These are phyloP conservation scores for Anableps anableps DNA, from an alignment of 2,797 vertebrate species.

Conservation along the genomic window DNA sequence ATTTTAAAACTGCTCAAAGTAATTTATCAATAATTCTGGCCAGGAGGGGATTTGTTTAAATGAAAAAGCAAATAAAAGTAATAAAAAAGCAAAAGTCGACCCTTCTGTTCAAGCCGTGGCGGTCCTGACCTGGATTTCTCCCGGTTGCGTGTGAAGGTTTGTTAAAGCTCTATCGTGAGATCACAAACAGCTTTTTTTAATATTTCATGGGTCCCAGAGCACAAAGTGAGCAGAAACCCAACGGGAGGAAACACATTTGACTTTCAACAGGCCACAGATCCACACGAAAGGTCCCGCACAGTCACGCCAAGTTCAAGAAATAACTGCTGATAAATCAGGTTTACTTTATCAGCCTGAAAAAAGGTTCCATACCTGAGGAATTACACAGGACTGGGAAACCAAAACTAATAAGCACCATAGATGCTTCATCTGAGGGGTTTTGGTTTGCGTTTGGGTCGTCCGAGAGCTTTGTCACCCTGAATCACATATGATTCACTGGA, in stretches of 20 bases:
- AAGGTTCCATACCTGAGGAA: constrained; percentile 21
- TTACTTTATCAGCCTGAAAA: constrained; percentile 4
- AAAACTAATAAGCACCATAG: constrained; percentile 36
- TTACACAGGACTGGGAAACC: constrained; percentile 18
- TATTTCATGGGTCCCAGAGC: constrained; percentile 87
- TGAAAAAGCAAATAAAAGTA: background rate
- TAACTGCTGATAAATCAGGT: constrained; percentile 30
- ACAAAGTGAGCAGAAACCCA: constrained; percentile 80
- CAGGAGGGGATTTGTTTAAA: constrained; percentile 19
- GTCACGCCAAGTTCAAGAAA: constrained; percentile 70
- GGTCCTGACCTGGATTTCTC: constrained; percentile 74
- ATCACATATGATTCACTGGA: constrained; percentile 40
- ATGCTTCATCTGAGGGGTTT: constrained; percentile 28
- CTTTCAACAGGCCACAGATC: constrained; percentile 50
- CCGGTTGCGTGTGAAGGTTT: constrained; percentile 83
- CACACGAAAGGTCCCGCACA: constrained; percentile 75
- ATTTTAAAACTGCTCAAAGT: constrained; percentile 31
- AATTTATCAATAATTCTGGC: constrained; percentile 39
- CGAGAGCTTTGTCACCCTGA: constrained; percentile 16
- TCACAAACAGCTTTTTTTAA: constrained; percentile 85
- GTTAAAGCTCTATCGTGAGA: constrained; percentile 81
- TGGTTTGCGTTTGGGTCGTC: constrained; percentile 24
- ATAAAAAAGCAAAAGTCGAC: constrained; percentile 35
- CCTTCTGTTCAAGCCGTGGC: constrained; percentile 48
- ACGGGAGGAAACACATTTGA: constrained; percentile 85